phyloP scores from a whole-genome alignment of 2,113 vertebrate species.

The Nesogale talazaci region DNA sequence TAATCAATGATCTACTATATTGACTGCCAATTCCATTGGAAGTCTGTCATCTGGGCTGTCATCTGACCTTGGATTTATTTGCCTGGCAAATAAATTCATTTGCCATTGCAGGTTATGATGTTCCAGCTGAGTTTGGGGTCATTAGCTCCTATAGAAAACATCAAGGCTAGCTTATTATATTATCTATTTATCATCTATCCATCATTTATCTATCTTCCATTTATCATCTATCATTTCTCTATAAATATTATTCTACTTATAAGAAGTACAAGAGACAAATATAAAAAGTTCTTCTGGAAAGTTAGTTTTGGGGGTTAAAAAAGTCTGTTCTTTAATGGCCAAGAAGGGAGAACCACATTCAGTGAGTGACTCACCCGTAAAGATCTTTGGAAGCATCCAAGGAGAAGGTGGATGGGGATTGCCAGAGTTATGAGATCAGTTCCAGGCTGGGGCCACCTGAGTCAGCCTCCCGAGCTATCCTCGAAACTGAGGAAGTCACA shows the following conservation, averaged over 20 bases:
- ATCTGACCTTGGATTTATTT: too few species aligned
- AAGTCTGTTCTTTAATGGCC: background rate
- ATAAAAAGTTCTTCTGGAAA: background rate
- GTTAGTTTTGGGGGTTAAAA: background rate
- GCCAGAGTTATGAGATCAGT: background rate
- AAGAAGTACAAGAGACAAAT: background rate
- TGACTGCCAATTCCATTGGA: too few species aligned
- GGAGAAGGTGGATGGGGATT: background rate
- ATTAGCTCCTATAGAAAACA: background rate
- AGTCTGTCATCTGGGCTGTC: too few species aligned
- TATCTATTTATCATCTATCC: background rate
- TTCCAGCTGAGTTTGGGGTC: background rate
- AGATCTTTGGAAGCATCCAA: background rate
- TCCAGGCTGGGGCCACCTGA: background rate
- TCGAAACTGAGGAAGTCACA: slow-evolving; percentile 44
- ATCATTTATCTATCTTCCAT: background rate
- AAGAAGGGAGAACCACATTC: background rate
- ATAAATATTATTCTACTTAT: background rate
- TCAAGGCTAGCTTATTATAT: background rate
- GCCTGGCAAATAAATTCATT: too few species aligned
- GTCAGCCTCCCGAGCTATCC: background rate
- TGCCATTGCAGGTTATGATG: too few species aligned
- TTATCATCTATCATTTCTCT: too few species aligned
- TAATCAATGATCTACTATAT: too few species aligned
- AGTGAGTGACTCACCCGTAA: background rate